Base-by-base conservation (phyloP, 2,113 vertebrate species). In the Myotis brandtii region DNA sequence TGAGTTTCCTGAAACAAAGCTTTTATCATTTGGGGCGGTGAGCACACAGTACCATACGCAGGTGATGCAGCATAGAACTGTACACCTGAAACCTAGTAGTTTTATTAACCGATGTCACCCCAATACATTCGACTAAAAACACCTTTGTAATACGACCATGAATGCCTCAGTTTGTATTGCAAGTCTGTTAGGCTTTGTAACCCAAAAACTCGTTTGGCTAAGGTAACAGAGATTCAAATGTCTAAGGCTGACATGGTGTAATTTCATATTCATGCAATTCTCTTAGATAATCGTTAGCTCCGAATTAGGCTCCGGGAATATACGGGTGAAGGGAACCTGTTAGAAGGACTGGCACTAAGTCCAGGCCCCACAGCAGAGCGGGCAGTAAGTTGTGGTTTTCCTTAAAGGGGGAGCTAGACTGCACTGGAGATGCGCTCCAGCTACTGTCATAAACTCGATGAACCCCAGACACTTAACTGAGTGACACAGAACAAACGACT, bases 271-370 rank as follows among this genome's bases (percentile, higher is more conserved):
- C 2, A 40, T 67, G 66, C 16, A 9, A 16, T 91, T 64, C 50
- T 86, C 86, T 85, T 14, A 89, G 91, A 85, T 85, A 69, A 56
- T 40, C 52, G 72, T 97, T 72, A 40, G 43, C 25, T 54, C 50
- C 40, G 66, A 32, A 77, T 25, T 82, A 43, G 64, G 11, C n/a
- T 82, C 59, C 66, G 11, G 30, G 43, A 54, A 23, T 48, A 27
- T 7, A 66, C 12, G 13, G 20, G 54, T 89, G 32, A 77, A 89
- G n/a, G 52, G 75, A 86, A 32, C 9, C 1, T 25, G 11, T 32
- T 34, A 56, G 52, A 23, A 46, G 86, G 85, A 67, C 21, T 77
- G 21, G 43, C 34, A 62, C 52, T 13, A 64, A 84, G 4, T n/a
- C 23, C 21, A 79, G 76, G 64, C n/a, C 46, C 16, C 48, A 46